Conservation (phyloP, 2,113 vertebrate species). For the Pseudopipra pipra region DNA sequence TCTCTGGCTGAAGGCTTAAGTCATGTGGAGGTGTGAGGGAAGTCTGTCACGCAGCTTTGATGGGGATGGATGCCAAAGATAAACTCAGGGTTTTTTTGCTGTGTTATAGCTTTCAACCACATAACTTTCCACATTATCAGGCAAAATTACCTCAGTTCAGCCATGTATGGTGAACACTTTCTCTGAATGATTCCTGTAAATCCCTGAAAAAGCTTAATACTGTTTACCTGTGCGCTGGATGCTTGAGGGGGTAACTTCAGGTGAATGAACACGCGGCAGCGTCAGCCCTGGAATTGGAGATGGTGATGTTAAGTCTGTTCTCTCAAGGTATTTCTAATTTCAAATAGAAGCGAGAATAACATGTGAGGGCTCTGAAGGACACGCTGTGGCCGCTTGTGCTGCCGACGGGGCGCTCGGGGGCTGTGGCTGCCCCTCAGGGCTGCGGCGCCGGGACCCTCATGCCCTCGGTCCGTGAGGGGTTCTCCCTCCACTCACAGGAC, state of each 20-base stretch:
- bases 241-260: too few species aligned
- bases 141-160: not conserved
- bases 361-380: not conserved
- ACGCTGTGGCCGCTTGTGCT: too few species aligned
- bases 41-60: accelerated
- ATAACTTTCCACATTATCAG: not conserved
- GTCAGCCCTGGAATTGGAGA: not conserved
- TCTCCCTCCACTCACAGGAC: not conserved
- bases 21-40: too few species aligned
- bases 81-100: accelerated
- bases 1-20: accelerated
- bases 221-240: not conserved
- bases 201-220: too few species aligned
- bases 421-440: too few species aligned
- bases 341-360: accelerated
- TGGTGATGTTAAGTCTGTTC: accelerated
- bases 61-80: not conserved
- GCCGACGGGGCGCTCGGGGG: too few species aligned
- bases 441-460: too few species aligned
- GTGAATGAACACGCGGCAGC: accelerated
- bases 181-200: not conserved
- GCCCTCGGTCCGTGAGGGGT: too few species aligned
- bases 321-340: accelerated
- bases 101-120: not conserved
- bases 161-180: accelerated